A percentile compares a stretch with the other conserved stretches of the same genome.
phyloP scores from a whole-genome alignment of 35 echinoderm and acorn worm species.

The Eucidaris tribuloides region DNA sequence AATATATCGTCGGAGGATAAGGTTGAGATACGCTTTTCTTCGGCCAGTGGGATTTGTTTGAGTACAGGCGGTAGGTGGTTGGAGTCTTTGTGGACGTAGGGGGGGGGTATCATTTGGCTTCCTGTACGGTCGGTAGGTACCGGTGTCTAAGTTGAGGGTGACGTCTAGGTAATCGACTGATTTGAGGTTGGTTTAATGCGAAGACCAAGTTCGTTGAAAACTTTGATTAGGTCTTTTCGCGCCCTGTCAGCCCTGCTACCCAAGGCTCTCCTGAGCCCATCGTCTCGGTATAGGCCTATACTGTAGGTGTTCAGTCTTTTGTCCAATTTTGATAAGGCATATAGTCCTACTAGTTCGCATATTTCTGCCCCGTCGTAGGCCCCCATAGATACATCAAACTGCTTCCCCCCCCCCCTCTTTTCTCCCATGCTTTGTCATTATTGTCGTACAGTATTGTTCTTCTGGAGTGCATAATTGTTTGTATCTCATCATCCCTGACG shows the following conservation, averaged over 20 bases:
- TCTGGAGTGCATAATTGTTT: conserved; percentile 47
- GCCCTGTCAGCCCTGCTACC: not conserved
- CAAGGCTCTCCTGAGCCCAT: not conserved
- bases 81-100: too few species aligned
- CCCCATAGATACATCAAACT: conserved; percentile 40
- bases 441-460: conserved; percentile 40
- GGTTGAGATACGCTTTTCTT: too few species aligned
- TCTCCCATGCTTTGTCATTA: conserved; percentile 29
- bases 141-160: too few species aligned
- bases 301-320: not conserved
- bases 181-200: too few species aligned
- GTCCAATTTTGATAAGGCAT: not conserved
- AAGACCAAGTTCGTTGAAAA: too few species aligned
- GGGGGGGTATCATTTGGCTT: too few species aligned
- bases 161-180: too few species aligned
- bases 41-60: too few species aligned
- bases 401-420: not conserved
- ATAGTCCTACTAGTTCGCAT: conserved; percentile 42
- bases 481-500: not conserved
- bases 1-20: too few species aligned
- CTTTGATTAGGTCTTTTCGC: not conserved
- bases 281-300: conserved; percentile 13
- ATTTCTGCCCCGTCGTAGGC: conserved; percentile 33
- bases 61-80: too few species aligned
- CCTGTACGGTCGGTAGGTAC: too few species aligned